Conservation (phyloP, 1,140 invertebrate species). For the Neodiprion lecontei region DNA sequence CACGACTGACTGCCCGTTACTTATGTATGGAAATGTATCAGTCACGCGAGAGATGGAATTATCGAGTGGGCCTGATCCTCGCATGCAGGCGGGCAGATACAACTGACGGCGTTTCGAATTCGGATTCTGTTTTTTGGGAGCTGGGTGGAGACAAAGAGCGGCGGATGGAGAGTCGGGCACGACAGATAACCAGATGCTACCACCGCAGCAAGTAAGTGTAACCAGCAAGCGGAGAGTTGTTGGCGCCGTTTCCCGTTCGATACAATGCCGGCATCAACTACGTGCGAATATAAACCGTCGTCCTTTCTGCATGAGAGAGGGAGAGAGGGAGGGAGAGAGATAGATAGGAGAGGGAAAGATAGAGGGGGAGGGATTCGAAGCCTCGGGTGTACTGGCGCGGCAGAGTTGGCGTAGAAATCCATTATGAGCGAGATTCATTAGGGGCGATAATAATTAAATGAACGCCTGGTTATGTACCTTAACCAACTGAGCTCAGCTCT, state of each 20-base stretch:
- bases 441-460: conserved; percentile 47
- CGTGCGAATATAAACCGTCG: neutral
- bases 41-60: neutral
- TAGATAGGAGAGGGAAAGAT: neutral
- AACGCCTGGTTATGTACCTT: conserved; percentile 33
- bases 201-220: neutral
- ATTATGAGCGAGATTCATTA: conserved; percentile 48
- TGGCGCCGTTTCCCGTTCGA: neutral
- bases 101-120: neutral
- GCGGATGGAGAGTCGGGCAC: neutral
- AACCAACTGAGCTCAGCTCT: too few species aligned
- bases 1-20: too few species aligned
- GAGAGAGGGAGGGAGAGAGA: conserved; percentile 19
- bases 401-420: conserved; percentile 42
- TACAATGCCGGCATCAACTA: neutral
- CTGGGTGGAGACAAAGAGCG: neutral
- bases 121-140: neutral
- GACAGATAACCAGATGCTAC: neutral
- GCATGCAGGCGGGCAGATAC: neutral
- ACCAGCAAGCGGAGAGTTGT: neutral
- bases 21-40: neutral
- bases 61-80: neutral
- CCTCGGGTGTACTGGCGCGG: neutral
- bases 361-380: conserved; percentile 24
- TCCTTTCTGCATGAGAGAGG: conserved; percentile 6